phyloP scores from a whole-genome alignment of 2,888 invertebrate species.

The Drymonia ruficornis region DNA sequence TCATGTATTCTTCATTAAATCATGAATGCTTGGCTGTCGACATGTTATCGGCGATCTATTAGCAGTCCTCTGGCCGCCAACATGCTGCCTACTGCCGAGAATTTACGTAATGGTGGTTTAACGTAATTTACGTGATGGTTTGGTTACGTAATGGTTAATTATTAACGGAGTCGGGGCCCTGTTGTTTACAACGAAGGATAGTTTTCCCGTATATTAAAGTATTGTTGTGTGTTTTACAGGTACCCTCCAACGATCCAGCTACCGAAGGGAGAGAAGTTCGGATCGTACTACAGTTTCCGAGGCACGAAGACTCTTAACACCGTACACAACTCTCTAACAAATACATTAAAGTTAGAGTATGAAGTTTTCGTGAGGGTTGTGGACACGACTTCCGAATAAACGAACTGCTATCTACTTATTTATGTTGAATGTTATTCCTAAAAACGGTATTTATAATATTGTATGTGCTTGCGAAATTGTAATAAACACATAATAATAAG shows the following conservation, averaged over 20 bases:
- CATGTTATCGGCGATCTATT: too few species aligned
- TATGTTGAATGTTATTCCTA: constrained; percentile 15
- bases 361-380: constrained; percentile 75
- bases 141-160: too few species aligned
- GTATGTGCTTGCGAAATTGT: constrained; percentile 21
- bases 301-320: constrained; percentile 65
- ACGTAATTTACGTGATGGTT: too few species aligned
- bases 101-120: too few species aligned
- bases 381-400: constrained; percentile 48
- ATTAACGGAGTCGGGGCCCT: too few species aligned
- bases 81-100: too few species aligned
- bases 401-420: constrained; percentile 18
- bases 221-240: constrained; percentile 50
- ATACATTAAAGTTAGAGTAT: constrained; percentile 71
- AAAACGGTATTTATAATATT: constrained; percentile 31
- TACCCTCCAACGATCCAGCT: constrained; percentile 62
- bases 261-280: constrained; percentile 61
- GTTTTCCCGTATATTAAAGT: neutral
- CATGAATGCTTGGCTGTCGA: too few species aligned
- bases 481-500: constrained; percentile 26
- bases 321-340: constrained; percentile 54
- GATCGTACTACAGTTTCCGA: constrained; percentile 71
- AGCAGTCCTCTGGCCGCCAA: too few species aligned
- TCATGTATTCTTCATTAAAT: too few species aligned
- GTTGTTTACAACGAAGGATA: too few species aligned